These are phyloP conservation scores for Axinella damicornis DNA, from an alignment of 37 sponge, comb jelly and placozoan genomes.

Conservation along the genomic window DNA sequence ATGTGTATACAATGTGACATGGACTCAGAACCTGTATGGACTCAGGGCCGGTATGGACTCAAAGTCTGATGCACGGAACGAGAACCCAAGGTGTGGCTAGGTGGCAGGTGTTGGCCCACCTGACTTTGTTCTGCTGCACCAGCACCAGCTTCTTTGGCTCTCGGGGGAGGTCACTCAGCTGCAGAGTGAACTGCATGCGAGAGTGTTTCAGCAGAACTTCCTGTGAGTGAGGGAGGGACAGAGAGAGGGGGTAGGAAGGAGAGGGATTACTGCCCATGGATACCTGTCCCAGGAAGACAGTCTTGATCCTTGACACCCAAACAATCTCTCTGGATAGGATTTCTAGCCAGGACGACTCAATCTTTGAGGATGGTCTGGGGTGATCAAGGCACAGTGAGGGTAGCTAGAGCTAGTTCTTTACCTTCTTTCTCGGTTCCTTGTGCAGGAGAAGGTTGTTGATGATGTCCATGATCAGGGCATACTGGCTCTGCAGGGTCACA, in stretches of 20 bases:
- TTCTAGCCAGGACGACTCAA: too few species aligned
- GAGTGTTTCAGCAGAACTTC: slow-evolving; percentile 63
- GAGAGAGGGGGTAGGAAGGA: background rate
- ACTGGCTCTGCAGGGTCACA: slow-evolving; percentile 63
- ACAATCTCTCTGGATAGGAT: too few species aligned
- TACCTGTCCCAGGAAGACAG: too few species aligned
- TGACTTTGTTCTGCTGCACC: slow-evolving; percentile 71
- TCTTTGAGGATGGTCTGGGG: too few species aligned
- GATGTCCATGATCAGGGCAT: slow-evolving; percentile 85
- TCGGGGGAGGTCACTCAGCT: slow-evolving; percentile 78
- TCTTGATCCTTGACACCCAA: too few species aligned
- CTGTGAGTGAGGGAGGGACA: slow-evolving; percentile 18
- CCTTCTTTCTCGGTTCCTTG: slow-evolving; percentile 89
- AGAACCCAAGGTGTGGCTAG: too few species aligned
- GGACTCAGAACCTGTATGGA: background rate
- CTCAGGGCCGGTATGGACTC: too few species aligned
- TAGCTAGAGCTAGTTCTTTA: background rate
- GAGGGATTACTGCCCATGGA: too few species aligned
- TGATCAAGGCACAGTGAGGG: background rate
- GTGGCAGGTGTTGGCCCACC: slow-evolving; percentile 37
- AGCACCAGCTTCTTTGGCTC: slow-evolving; percentile 70
- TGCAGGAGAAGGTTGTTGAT: slow-evolving; percentile 89
- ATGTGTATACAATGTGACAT: background rate
- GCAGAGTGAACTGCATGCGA: slow-evolving; percentile 77
- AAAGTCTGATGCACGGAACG: background rate